Evolutionary conservation across 2,888 invertebrate species (phyloP).

Genomic region (Zaprionus lineosus): DNA sequence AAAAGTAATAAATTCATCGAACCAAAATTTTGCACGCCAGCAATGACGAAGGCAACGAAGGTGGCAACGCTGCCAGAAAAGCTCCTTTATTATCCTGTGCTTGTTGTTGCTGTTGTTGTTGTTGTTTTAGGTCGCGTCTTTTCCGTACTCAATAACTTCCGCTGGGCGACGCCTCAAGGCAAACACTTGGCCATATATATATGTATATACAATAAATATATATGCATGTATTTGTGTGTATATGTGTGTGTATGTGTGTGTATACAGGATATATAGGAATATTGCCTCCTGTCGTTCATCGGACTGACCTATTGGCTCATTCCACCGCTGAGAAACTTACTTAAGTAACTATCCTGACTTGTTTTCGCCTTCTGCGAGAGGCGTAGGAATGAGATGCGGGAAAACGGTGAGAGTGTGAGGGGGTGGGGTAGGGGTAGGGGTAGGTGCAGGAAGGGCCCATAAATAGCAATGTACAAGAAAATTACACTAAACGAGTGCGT

Average conservation of each 20-base stretch:
- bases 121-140: slow-evolving; percentile 63
- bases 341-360: slow-evolving; percentile 66
- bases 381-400: background rate
- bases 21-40: slow-evolving; percentile 57
- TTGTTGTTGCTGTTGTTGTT: slow-evolving; percentile 30
- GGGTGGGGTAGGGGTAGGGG: too few relatives aligned
- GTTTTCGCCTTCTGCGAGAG: slow-evolving; percentile 39
- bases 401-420: too few relatives aligned
- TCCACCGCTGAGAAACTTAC: slow-evolving; percentile 44
- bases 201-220: background rate
- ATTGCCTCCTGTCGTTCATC: slow-evolving; percentile 46
- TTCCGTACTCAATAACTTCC: slow-evolving; percentile 76
- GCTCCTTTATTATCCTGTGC: background rate
- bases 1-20: slow-evolving; percentile 81
- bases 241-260: too few relatives aligned
- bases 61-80: slow-evolving; percentile 37
- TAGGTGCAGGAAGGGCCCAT: too few relatives aligned
- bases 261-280: too few relatives aligned
- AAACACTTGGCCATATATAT: background rate
- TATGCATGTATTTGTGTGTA: too few relatives aligned
- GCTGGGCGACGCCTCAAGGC: slow-evolving; percentile 32
- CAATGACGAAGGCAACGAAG: slow-evolving; percentile 32
- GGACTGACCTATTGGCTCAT: slow-evolving; percentile 23
- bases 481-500: slow-evolving; percentile 13
- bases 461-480: slow-evolving; percentile 24